phyloP scores from a whole-genome alignment of 92 coral and sea anemone species.

The Actinostola sp. region DNA sequence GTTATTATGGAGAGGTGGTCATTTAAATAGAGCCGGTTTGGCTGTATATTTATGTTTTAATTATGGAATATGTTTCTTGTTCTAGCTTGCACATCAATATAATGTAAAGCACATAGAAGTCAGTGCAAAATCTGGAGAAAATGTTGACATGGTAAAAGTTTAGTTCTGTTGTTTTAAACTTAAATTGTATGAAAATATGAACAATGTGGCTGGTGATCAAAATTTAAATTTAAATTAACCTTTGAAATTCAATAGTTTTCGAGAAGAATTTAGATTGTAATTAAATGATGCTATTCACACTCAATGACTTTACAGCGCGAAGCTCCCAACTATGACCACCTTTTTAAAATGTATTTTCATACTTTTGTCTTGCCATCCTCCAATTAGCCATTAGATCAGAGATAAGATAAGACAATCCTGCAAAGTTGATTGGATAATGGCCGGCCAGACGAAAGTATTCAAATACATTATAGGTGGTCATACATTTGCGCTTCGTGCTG shows the following conservation, averaged over 20 bases:
- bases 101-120: conserved; percentile 41
- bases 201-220: not conserved
- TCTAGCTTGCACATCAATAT: conserved; percentile 56
- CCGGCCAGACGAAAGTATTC: too few relatives aligned
- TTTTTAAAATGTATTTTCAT: too few relatives aligned
- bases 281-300: not conserved
- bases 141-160: conserved; percentile 35
- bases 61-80: conserved; percentile 8
- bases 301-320: too few relatives aligned
- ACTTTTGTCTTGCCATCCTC: too few relatives aligned
- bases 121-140: conserved; percentile 53
- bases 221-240: not conserved
- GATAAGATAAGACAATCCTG: too few relatives aligned
- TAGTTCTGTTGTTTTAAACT: not conserved
- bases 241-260: not conserved
- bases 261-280: too few relatives aligned
- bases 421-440: too few relatives aligned
- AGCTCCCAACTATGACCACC: too few relatives aligned
- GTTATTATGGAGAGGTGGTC: too few relatives aligned
- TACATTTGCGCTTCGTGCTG: too few relatives aligned
- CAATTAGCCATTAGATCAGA: too few relatives aligned
- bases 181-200: not conserved
- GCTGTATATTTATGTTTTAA: not conserved
- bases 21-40: not conserved
- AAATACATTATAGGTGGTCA: too few relatives aligned